Evolutionary conservation across 2,888 invertebrate species (phyloP).

Genomic region (Saturnia pavonia): DNA sequence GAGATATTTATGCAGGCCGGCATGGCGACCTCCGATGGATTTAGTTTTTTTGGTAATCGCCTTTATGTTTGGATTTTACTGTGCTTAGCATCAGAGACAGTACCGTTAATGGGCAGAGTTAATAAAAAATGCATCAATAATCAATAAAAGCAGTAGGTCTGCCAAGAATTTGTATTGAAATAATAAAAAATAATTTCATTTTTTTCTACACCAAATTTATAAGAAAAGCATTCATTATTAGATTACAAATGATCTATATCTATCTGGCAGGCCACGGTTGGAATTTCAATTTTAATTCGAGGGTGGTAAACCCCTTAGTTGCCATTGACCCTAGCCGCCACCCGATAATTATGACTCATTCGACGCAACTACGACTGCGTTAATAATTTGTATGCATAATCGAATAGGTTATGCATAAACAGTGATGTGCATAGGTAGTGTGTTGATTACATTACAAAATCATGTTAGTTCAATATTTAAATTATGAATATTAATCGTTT

Average conservation of each 20-base stretch:
- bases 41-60: no score
- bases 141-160: not conserved
- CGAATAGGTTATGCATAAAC: not conserved
- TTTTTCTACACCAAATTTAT: not conserved
- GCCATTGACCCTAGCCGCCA: slow-evolving; percentile 46
- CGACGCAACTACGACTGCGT: slow-evolving; percentile 33
- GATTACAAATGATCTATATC: slow-evolving; percentile 3
- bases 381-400: slow-evolving; percentile 7
- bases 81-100: no score
- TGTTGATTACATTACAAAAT: slow-evolving; percentile 14
- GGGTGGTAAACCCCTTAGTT: slow-evolving; percentile 43
- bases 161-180: not conserved
- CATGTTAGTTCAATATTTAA: slow-evolving; percentile 2
- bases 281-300: slow-evolving; percentile 66
- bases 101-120: no score
- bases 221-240: not conserved
- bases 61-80: no score
- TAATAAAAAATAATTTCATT: not conserved
- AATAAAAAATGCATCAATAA: no score
- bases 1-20: no score
- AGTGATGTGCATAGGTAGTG: not conserved
- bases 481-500: not conserved
- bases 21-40: no score
- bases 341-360: slow-evolving; percentile 61
- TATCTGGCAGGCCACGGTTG: slow-evolving; percentile 42